A percentile compares a stretch with the other conserved stretches of the same genome.
Evolutionary conservation across 2,113 vertebrate species (phyloP).

Genomic region (Apteryx mantelli): DNA sequence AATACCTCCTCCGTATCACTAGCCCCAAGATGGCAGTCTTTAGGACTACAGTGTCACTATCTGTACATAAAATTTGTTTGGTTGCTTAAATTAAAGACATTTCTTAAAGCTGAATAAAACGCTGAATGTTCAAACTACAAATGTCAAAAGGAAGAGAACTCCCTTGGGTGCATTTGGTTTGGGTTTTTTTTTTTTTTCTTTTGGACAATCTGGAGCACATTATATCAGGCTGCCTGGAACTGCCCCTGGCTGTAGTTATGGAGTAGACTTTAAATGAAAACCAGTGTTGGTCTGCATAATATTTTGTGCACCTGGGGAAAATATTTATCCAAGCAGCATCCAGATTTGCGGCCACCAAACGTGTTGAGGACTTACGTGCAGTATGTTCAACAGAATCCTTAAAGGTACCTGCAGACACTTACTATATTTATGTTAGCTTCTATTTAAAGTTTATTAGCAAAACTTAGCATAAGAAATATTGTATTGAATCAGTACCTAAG

Average conservation of each 20-base stretch:
- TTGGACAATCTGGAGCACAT: slow-evolving; percentile 42
- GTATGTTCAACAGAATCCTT: not conserved
- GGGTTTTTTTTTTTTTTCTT: not conserved
- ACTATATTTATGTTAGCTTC: not conserved
- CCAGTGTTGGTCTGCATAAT: slow-evolving; percentile 20
- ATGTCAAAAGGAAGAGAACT: slow-evolving; percentile 15
- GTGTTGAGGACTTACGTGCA: not conserved
- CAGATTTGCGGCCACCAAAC: slow-evolving; percentile 20
- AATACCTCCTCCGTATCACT: not conserved
- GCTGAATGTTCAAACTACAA: not conserved
- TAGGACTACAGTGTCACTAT: not conserved
- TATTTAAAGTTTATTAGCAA: not conserved
- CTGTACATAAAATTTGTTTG: not conserved
- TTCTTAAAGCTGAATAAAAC: slow-evolving; percentile 45
- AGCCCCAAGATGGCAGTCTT: not conserved
- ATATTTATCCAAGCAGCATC: slow-evolving; percentile 28
- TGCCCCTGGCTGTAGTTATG: slow-evolving; percentile 37
- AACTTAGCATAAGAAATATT: not conserved
- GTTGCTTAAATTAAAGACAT: not conserved
- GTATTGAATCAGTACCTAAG: not conserved
- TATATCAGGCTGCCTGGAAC: slow-evolving; percentile 32
- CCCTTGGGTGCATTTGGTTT: not conserved
- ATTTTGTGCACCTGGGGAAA: slow-evolving; percentile 61
- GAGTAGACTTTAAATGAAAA: slow-evolving; percentile 48
- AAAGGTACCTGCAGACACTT: not conserved